These are phyloP conservation scores for Prunella strophiata DNA, from an alignment of 2,797 vertebrate species.

Conservation along the genomic window DNA sequence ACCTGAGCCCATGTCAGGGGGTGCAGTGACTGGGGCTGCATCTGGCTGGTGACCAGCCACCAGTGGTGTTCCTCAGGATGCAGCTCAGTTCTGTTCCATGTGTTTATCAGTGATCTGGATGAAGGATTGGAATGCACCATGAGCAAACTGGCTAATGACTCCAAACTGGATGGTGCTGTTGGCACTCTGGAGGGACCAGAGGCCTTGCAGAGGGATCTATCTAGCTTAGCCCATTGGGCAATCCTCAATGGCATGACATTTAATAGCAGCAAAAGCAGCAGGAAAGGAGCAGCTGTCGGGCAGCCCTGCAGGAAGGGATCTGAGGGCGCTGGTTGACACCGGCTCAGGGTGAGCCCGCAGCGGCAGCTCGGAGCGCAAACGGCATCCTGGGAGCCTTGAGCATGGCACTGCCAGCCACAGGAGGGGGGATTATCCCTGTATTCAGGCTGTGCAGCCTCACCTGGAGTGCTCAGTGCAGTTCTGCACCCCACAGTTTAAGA, in stretches of 20 bases:
- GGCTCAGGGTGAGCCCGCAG: background rate
- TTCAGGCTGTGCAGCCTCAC: background rate
- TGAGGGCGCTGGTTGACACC: background rate
- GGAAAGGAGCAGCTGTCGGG: background rate
- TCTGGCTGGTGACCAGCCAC: background rate
- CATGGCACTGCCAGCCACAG: too few species aligned
- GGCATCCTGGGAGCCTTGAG: rapidly evolving
- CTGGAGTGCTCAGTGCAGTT: background rate
- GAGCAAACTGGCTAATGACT: background rate
- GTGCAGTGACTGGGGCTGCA: background rate
- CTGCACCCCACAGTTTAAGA: background rate
- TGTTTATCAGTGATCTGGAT: background rate
- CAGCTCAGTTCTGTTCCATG: background rate
- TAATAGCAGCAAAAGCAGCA: rapidly evolving
- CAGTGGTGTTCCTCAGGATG: background rate
- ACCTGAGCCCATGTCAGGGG: background rate
- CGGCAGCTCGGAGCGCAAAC: background rate
- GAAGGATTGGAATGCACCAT: background rate
- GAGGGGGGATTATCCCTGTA: background rate
- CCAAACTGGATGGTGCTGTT: background rate
- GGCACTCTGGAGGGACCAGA: background rate
- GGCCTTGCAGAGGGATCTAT: background rate
- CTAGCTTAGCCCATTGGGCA: background rate
- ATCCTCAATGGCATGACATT: rapidly evolving
- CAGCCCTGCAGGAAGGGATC: background rate